These are phyloP conservation scores for Parnassius glacialis DNA, from an alignment of 2,888 invertebrate genomes.

Conservation along the genomic window DNA sequence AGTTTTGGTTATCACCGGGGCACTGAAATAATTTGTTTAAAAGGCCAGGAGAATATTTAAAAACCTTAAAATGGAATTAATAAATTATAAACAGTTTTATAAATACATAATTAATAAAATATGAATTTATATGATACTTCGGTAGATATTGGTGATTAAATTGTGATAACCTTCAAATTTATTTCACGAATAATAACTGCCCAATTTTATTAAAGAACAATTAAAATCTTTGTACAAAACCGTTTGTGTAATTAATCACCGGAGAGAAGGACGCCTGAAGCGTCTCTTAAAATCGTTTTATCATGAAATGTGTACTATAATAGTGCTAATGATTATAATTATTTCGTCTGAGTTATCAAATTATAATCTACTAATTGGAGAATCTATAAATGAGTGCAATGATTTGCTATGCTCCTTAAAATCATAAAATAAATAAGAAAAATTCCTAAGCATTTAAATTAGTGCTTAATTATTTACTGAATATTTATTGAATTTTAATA, in stretches of 20 bases:
- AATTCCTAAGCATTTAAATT: too few species aligned
- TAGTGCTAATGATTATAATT: slow-evolving; percentile 14
- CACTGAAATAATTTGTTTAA: too few species aligned
- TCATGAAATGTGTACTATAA: slow-evolving; percentile 12
- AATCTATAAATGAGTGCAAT: too few species aligned
- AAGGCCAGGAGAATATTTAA: too few species aligned
- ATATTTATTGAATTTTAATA: too few species aligned
- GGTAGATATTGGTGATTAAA: slow-evolving; percentile 16
- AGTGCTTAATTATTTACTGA: too few species aligned
- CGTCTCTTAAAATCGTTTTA: slow-evolving; percentile 17
- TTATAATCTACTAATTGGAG: slow-evolving; percentile 1
- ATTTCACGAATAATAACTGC: slow-evolving; percentile 28
- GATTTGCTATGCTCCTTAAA: too few species aligned
- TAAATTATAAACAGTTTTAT: too few species aligned
- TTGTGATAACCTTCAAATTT: slow-evolving; percentile 28
- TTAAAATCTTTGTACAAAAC: slow-evolving; percentile 32
- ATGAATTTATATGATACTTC: slow-evolving; percentile 11
- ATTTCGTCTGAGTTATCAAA: background rate
- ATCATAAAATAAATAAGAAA: too few species aligned
- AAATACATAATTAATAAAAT: too few species aligned
- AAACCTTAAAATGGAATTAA: too few species aligned
- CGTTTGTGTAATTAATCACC: slow-evolving; percentile 35
- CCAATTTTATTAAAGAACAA: slow-evolving; percentile 33
- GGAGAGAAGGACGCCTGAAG: slow-evolving; percentile 14
- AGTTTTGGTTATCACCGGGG: too few species aligned